Percentiles rank a stretch among this genome's conserved stretches.
Evolutionary conservation across 2,113 vertebrate genomes (phyloP).

Genomic region (Melanostigma gelatinosum): DNA sequence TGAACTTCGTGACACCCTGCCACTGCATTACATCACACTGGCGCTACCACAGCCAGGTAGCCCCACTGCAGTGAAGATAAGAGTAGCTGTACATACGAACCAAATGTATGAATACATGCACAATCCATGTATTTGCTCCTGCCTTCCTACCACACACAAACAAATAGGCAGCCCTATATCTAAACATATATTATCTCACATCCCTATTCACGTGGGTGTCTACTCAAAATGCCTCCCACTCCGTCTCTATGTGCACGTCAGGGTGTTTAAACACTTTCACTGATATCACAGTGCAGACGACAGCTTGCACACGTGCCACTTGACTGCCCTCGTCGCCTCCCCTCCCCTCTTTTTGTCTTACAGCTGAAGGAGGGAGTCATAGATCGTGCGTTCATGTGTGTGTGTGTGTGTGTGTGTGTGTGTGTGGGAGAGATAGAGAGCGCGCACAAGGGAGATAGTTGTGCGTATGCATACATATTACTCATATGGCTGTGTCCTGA

Average conservation of each 20-base stretch:
- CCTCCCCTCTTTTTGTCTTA: conserved; percentile 71
- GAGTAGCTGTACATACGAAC: background rate
- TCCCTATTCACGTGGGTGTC: conserved; percentile 20
- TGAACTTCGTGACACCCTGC: conserved; percentile 75
- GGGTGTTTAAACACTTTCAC: conserved; percentile 71
- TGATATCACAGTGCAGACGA: conserved; percentile 74
- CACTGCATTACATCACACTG: conserved; percentile 72
- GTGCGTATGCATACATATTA: conserved; percentile 62
- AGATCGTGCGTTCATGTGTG: conserved; percentile 28
- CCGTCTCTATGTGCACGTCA: conserved; percentile 41
- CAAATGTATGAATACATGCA: conserved; percentile 14
- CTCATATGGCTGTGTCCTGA: conserved; percentile 55
- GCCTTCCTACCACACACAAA: background rate
- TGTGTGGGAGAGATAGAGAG: background rate
- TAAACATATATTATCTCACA: conserved; percentile 22
- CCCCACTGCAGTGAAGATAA: conserved; percentile 36
- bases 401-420: conserved; percentile 24
- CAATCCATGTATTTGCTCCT: conserved; percentile 2
- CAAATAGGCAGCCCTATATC: background rate
- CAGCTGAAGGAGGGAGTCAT: conserved; percentile 56
- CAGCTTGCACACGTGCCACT: conserved; percentile 79
- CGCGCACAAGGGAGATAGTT: conserved; percentile 19
- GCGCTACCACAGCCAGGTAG: conserved; percentile 63
- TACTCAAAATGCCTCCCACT: conserved; percentile 20
- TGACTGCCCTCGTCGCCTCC: conserved; percentile 67